phyloP scores from a whole-genome alignment of 1,140 invertebrate genomes.

The Lucilia sericata region DNA sequence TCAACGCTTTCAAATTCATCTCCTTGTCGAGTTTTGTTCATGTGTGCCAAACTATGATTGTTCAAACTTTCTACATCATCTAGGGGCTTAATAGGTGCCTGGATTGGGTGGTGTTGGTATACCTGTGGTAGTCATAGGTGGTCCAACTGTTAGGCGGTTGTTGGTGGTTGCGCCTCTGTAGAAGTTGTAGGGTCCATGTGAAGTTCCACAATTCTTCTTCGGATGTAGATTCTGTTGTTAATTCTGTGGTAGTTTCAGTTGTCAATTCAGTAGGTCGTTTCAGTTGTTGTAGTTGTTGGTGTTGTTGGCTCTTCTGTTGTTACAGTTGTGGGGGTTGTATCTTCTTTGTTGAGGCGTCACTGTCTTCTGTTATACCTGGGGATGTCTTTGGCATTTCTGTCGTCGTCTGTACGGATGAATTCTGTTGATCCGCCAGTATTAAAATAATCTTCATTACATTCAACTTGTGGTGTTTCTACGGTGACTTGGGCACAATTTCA shows the following conservation, averaged over 20 bases:
- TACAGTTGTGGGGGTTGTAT: conserved; percentile 36
- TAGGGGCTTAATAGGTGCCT: conserved; percentile 35
- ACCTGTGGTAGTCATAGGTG: conserved; percentile 53
- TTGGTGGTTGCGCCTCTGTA: conserved; percentile 49
- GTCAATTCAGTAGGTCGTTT: not conserved
- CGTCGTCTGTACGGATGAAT: conserved; percentile 50
- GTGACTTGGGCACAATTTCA: conserved; percentile 55
- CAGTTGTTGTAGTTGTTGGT: not conserved
- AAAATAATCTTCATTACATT: conserved; percentile 61
- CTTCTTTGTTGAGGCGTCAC: not conserved
- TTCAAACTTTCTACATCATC: not conserved
- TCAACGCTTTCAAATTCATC: not conserved
- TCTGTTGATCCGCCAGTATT: conserved; percentile 52
- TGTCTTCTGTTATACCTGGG: conserved; percentile 51
- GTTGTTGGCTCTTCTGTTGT: not conserved
- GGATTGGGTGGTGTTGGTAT: conserved; percentile 58
- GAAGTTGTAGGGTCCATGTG: no score
- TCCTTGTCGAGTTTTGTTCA: not conserved
- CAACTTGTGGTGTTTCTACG: conserved; percentile 52
- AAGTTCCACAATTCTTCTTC: not conserved
- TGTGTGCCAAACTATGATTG: not conserved
- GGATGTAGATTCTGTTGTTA: not conserved
- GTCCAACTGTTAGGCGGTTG: conserved; percentile 57
- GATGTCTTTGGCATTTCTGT: conserved; percentile 48
- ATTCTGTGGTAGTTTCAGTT: conserved; percentile 46